phyloP scores from a whole-genome alignment of 2,113 vertebrate species.

The Hyperopisus bebe region DNA sequence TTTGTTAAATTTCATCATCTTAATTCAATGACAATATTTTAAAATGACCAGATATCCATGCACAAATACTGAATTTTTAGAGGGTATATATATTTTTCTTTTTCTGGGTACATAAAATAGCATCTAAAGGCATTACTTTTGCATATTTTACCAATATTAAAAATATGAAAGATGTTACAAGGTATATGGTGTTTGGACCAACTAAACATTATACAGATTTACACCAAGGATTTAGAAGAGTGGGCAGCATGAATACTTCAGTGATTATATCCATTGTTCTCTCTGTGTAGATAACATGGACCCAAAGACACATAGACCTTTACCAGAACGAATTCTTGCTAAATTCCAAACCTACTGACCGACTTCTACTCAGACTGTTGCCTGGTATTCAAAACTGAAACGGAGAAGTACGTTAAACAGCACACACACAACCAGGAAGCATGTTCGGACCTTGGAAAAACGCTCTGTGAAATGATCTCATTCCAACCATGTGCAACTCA shows the following conservation, averaged over 20 bases:
- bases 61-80: neutral
- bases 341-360: neutral
- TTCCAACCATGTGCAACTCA: neutral
- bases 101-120: neutral
- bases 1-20: neutral
- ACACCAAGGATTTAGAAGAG: neutral
- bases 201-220: neutral
- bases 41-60: neutral
- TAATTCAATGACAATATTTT: neutral
- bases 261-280: neutral
- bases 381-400: neutral
- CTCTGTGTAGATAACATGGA: neutral
- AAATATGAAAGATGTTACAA: neutral
- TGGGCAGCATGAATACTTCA: neutral
- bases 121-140: neutral
- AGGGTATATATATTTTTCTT: neutral
- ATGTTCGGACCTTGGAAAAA: neutral
- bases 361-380: neutral
- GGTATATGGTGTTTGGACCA: neutral
- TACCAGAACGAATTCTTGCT: neutral
- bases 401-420: neutral
- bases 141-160: neutral
- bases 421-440: neutral
- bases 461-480: neutral
- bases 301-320: neutral